Percentiles rank a stretch among this genome's conserved stretches.
Evolutionary conservation across 2,113 vertebrate species (phyloP).

Genomic region (Mugil cephalus): DNA sequence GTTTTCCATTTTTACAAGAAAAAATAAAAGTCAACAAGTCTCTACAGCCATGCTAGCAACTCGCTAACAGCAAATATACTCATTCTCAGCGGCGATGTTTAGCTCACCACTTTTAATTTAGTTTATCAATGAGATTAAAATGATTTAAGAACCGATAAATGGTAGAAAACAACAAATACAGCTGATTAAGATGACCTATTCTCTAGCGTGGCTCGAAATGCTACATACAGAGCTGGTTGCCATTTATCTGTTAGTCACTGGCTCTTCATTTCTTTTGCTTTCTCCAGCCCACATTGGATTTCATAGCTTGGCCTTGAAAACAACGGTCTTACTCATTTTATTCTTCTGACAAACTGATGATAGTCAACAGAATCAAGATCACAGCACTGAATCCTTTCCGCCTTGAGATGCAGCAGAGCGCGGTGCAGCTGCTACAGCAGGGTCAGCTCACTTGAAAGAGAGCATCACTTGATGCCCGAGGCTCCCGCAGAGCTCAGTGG

Average conservation of each 20-base stretch:
- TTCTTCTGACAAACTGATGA: background rate
- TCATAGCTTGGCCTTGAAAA: background rate
- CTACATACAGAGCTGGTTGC: background rate
- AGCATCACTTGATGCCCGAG: conserved; percentile 25
- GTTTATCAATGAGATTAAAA: no score
- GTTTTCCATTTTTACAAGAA: no score
- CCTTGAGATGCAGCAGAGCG: conserved; percentile 33
- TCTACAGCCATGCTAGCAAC: background rate
- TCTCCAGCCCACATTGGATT: background rate
- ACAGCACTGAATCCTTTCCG: conserved; percentile 8
- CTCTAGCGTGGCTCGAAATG: background rate
- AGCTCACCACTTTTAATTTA: background rate
- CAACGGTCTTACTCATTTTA: background rate
- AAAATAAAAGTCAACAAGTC: no score
- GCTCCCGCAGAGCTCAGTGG: conserved; percentile 44
- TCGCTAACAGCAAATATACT: background rate
- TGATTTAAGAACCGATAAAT: background rate
- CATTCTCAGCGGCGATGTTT: background rate
- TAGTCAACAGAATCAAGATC: conserved; percentile 2
- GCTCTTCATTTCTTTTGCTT: background rate
- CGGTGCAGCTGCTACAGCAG: conserved; percentile 1
- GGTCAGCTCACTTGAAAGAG: conserved; percentile 43
- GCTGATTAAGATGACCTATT: background rate
- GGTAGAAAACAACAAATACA: background rate
- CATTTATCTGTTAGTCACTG: background rate